phyloP scores from a whole-genome alignment of 2,113 vertebrate species.

The Apistogramma diplotaenia region DNA sequence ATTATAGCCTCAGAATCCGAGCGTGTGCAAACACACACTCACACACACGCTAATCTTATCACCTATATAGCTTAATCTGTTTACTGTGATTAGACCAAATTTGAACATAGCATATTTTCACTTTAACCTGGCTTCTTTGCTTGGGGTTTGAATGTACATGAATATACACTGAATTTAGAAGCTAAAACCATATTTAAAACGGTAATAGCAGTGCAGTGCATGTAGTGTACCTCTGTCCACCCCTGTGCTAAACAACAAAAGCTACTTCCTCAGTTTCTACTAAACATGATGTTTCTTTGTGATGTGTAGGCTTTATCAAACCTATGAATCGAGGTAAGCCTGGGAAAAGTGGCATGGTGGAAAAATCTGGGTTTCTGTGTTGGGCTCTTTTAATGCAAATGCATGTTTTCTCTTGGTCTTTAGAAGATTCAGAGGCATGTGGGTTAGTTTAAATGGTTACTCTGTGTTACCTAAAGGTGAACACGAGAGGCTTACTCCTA shows the following conservation, averaged over 20 bases:
- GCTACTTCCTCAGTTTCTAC: not conserved
- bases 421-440: too few relatives aligned
- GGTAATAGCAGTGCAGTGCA: not conserved
- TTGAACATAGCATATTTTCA: slow-evolving; percentile 15
- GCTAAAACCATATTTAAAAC: not conserved
- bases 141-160: not conserved
- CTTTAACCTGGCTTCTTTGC: slow-evolving; percentile 21
- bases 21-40: slow-evolving; percentile 1
- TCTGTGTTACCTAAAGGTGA: not conserved
- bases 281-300: not conserved
- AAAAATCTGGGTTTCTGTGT: too few relatives aligned
- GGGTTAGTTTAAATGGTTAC: not conserved
- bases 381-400: too few relatives aligned
- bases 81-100: slow-evolving; percentile 51
- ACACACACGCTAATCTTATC: slow-evolving; percentile 41
- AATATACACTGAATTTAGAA: not conserved
- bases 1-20: slow-evolving; percentile 65
- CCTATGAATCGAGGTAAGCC: not conserved
- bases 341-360: not conserved
- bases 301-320: too few relatives aligned
- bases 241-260: not conserved
- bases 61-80: slow-evolving; percentile 58
- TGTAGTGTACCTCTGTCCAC: not conserved
- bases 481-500: too few relatives aligned
- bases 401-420: too few relatives aligned